These are phyloP conservation scores for Popillia japonica DNA, from an alignment of 1,140 invertebrate species.

Conservation along the genomic window DNA sequence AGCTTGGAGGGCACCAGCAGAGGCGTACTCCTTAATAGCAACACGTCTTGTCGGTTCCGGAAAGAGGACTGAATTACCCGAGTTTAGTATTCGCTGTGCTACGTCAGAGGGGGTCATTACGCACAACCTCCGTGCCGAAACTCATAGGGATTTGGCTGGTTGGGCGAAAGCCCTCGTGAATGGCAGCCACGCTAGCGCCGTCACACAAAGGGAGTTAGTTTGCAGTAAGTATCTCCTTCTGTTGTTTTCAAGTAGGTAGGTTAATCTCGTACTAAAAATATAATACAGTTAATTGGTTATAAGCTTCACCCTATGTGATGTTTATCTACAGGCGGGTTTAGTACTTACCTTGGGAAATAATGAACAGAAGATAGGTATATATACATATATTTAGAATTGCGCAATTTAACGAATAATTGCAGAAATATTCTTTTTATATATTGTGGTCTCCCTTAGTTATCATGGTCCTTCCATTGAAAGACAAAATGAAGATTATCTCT, in stretches of 20 bases:
- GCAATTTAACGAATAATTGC: background rate
- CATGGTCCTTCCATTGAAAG: too few relatives aligned
- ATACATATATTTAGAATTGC: background rate
- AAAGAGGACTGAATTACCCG: conserved; percentile 73
- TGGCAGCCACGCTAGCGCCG: conserved; percentile 81
- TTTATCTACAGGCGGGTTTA: too few relatives aligned
- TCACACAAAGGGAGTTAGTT: conserved; percentile 67
- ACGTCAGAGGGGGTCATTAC: conserved; percentile 89
- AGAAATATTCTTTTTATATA: background rate
- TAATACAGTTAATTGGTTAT: too few relatives aligned
- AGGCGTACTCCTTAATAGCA: conserved; percentile 88
- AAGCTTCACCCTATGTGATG: too few relatives aligned
- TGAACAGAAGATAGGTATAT: background rate
- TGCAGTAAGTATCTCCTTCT: conserved; percentile 66
- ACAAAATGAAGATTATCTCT: too few relatives aligned
- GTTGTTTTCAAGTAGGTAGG: too few relatives aligned
- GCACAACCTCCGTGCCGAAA: conserved; percentile 90
- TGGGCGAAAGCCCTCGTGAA: conserved; percentile 94
- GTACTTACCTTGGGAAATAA: background rate
- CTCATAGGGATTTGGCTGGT: conserved; percentile 89
- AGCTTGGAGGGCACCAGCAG: conserved; percentile 92
- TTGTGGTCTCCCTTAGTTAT: background rate
- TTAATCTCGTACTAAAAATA: too few relatives aligned
- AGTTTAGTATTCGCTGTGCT: conserved; percentile 91
- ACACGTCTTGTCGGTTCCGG: conserved; percentile 72